Evolutionary conservation across 2,888 invertebrate species (phyloP).

Genomic region (Heliconius cydno): DNA sequence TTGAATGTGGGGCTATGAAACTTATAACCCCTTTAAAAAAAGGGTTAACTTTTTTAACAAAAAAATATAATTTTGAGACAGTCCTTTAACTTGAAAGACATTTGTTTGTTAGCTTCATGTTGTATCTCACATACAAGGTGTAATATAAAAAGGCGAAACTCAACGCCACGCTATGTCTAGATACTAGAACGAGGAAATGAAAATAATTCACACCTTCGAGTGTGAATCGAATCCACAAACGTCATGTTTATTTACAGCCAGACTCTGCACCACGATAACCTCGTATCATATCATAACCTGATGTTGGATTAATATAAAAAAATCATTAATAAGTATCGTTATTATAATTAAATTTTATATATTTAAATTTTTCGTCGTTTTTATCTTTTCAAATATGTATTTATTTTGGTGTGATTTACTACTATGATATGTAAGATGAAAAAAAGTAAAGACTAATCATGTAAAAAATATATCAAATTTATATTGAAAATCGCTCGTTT

Average conservation of each 20-base stretch:
- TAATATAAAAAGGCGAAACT: not conserved
- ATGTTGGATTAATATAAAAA: not conserved
- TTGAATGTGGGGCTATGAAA: constrained; percentile 57
- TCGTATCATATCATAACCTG: not conserved
- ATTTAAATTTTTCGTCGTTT: too few relatives aligned
- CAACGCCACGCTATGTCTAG: not conserved
- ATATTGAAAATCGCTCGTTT: constrained; percentile 46
- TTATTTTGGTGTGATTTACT: too few relatives aligned
- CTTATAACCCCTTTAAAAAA: not conserved
- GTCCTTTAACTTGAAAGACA: too few relatives aligned
- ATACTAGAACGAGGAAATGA: not conserved
- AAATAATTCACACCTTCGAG: not conserved
- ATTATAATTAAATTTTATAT: not conserved
- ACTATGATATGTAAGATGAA: too few relatives aligned
- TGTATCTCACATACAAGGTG: too few relatives aligned
- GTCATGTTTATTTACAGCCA: not conserved
- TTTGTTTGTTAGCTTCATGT: too few relatives aligned
- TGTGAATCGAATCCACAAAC: not conserved
- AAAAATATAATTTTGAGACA: too few relatives aligned
- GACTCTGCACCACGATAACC: not conserved
- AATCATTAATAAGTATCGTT: not conserved
- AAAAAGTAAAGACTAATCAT: too few relatives aligned
- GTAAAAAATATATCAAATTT: too few relatives aligned
- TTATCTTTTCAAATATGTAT: too few relatives aligned
- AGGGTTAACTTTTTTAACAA: too few relatives aligned